Conservation (phyloP, 2,113 vertebrate genomes). For the Xiphias gladius region DNA sequence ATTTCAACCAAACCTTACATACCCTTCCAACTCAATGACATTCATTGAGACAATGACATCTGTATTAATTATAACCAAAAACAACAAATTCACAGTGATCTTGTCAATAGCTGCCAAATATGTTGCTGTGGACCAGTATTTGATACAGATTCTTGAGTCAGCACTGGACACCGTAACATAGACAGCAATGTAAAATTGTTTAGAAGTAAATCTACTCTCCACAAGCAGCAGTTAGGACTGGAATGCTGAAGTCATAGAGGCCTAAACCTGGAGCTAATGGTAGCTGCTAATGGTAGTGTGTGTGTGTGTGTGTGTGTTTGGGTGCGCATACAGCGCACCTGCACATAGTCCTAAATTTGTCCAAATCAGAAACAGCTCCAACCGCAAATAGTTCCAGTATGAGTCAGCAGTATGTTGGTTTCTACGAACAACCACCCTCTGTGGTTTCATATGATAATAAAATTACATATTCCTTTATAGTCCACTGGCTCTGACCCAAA, state of each 20-base stretch:
- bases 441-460: conserved; percentile 67
- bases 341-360: conserved; percentile 56
- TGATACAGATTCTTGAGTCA: not conserved
- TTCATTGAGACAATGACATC: not conserved
- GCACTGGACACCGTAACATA: not conserved
- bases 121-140: not conserved
- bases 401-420: conserved; percentile 65
- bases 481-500: conserved; percentile 49
- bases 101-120: not conserved
- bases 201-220: conserved; percentile 29
- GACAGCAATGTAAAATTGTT: conserved; percentile 28
- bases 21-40: not conserved
- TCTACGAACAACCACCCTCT: conserved; percentile 53
- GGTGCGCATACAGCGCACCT: conserved; percentile 38
- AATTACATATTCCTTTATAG: conserved; percentile 69
- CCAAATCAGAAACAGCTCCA: conserved; percentile 74
- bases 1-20: too few relatives aligned
- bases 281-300: not conserved
- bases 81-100: not conserved
- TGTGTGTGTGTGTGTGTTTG: conserved; percentile 8
- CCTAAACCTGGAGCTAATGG: conserved; percentile 10
- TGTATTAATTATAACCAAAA: not conserved
- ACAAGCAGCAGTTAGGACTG: conserved; percentile 37
- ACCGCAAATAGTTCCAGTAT: conserved; percentile 73
- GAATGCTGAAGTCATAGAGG: conserved; percentile 51